Evolutionary conservation across 2,113 vertebrate species (phyloP), one percentile per base, ranked within the genome.

Genomic region (Picathartes gymnocephalus): DNA sequence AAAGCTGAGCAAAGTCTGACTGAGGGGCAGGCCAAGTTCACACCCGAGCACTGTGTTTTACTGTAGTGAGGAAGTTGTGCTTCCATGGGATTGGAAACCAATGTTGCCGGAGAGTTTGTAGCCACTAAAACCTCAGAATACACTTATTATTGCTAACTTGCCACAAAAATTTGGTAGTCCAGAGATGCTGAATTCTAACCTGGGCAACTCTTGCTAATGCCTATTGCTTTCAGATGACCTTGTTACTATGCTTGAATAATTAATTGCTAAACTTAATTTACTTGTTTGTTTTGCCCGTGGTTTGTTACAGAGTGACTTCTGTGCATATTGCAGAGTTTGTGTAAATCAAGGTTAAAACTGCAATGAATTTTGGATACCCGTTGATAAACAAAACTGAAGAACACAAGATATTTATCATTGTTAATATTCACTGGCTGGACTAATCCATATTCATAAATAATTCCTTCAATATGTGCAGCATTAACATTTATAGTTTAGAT

Each of bases 381-480:
- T 95, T 91, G 91, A 82, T 70, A 85, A 92, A 77, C 8, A 20
- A 28, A 42, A 58, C 74, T 50, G 45, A 91, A 82, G 56, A 91
- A 35, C 21, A 76, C 28, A 69, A 91, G 70, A 40, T 60, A 91
- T 87, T 91, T 79, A 42, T 79, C 69, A 91, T 42, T 68, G 65
- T 57, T 95, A 93, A 79, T 53, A 84, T 23, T 73, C 77, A 64
- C 31, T 58, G 33, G 15, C 31, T 92, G 48, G 11, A 31, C 40
- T 93, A 88, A 95, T 96, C 78, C 87, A 91, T 95, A 95, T 94
- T 95, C 90, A 95, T 85, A 81, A 96, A 76, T 57, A 82, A 44
- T 50, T 77, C 73, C 74, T 89, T 87, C 81, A 93, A 57, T 60
- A 76, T 10, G 37, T 54, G 91, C 58, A 86, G 27, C 50, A 92